Evolutionary conservation across 2,888 invertebrate genomes (phyloP), one percentile per base, ranked within the genome.

Genomic region (Steinernema scapterisci): DNA sequence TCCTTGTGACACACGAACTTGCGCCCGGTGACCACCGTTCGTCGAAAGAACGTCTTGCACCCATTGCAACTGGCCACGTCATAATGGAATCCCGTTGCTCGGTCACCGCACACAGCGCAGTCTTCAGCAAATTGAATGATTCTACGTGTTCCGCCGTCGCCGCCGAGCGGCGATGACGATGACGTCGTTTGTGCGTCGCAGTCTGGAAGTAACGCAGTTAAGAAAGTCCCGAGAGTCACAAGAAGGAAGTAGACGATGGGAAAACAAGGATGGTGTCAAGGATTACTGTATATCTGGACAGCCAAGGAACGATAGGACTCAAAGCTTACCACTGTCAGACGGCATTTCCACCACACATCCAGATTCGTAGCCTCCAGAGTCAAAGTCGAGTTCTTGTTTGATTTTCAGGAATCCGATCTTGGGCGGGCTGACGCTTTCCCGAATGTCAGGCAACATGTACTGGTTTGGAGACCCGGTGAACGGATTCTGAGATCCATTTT

Each of bases 1-100:
- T 75, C 48, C 44, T 76, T 75, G 16, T 74, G 76, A 48, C 76
- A 76, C 1, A 51, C 51, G 38, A 76, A 76, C 44, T 76, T 76
- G 11, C 76, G 56, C 23, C 75, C 75, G 6, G 51, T 31, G 13
- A 72, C 72, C 25, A 72, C 51, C 19, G 72, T 51, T 13, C 72
- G 51, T 25, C 72, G 51, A 19, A 72, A 72, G 52, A 72, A 72
- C 52, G 72, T 72, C 38, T 72, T 72, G 48, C 74, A 74, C 21
- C 74, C 74, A 21, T 74, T 74, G 74, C 74, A 74, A 19, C 51
- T 51, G 27, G 72, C 72, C 23, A 72, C 72, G 38, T 72, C 63
- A 31, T 63, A 63, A 38, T 63, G 63, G 31, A 63, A 63, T 63
- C 63, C 63, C 16, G 63, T 63, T n/a, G 63, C 63, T 25, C 27